Evolutionary conservation across 1,140 invertebrate species (phyloP), one percentile per base, ranked within the genome.

Genomic region (Camponotus pennsylvanicus): DNA sequence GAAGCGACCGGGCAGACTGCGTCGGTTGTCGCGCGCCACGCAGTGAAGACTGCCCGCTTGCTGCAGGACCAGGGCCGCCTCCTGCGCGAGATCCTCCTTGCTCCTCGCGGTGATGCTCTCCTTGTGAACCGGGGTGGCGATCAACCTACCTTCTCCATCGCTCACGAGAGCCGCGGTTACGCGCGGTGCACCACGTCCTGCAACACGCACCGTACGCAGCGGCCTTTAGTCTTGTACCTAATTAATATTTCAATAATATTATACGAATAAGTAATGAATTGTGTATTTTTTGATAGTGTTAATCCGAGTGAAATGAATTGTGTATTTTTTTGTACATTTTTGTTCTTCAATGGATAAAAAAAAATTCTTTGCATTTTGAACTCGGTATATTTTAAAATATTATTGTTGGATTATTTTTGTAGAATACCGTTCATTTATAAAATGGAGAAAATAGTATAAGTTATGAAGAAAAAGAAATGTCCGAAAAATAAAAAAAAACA

Each of bases 11-110:
- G 96, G 96, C 18, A 94, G 93, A 85, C 6, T 59, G 37, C 95
- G 95, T 85, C 93, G 91, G 66, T 94, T 94, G 86, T 94, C 92
- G 49, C 95, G 93, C 13, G 95, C 94, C 76, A 95, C 95, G 89
- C 97, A 97, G 42, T 96, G 96, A 73, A 97, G 95, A 91, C 96
- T 96, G 90, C 96, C 96, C 21, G 96, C 97, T 91, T 97, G 96
- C 55, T 96, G 95, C 34, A 97, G 95, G 13, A 97, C 96, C 89
- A 96, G 95, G 64, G 97, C 96, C n/a, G 97, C 97, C 94, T 97
- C 97, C 91, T 97, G 95, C 18, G 96, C 96, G 55, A 97, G 94
- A 91, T 97, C 96, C 90, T 97, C 95, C 92, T 97, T 96, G 71
- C 97, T 97, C 13, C 96, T 93, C 82, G 96, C 95, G 77, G 95